Evolutionary conservation across 1,140 invertebrate genomes (phyloP).

Genomic region (Rhynchophorus ferrugineus): DNA sequence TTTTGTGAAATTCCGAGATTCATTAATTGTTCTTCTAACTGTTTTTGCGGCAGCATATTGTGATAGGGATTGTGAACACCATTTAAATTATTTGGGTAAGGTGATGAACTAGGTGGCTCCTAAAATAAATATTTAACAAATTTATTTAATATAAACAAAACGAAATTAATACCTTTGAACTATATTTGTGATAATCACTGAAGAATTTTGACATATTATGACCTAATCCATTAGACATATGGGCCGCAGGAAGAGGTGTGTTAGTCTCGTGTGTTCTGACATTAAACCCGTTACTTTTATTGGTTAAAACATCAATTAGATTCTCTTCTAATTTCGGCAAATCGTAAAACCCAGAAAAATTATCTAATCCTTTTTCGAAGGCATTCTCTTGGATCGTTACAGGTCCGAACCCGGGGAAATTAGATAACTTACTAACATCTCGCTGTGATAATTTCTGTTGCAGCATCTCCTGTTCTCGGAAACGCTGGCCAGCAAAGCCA

Average conservation of each 20-base stretch:
- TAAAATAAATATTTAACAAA: slow-evolving; percentile 6
- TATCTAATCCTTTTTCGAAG: slow-evolving; percentile 20
- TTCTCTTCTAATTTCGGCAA: slow-evolving; percentile 26
- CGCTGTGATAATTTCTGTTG: slow-evolving; percentile 12
- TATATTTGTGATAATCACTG: slow-evolving; percentile 48
- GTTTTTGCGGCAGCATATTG: slow-evolving; percentile 32
- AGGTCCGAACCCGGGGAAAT: slow-evolving; percentile 16
- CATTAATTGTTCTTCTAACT: slow-evolving; percentile 35
- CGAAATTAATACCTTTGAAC: slow-evolving; percentile 15
- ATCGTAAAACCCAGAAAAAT: slow-evolving; percentile 21
- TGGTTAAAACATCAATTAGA: slow-evolving; percentile 22
- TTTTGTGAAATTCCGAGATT: slow-evolving; percentile 31
- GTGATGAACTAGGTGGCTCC: slow-evolving; percentile 8
- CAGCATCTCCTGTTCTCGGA: slow-evolving; percentile 7
- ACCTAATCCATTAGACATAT: slow-evolving; percentile 32
- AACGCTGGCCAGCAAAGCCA: slow-evolving; percentile 34
- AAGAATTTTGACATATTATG: slow-evolving; percentile 54
- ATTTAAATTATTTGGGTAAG: slow-evolving; percentile 24
- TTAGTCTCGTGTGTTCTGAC: slow-evolving; percentile 7
- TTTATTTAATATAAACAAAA: neutral
- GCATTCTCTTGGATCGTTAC: slow-evolving; percentile 9
- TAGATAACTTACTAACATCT: slow-evolving; percentile 13
- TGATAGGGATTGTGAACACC: slow-evolving; percentile 20
- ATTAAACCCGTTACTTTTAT: slow-evolving; percentile 21
- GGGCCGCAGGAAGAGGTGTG: slow-evolving; percentile 4